Percentiles rank a stretch among this genome's conserved stretches.
phyloP scores from a whole-genome alignment of 2,888 invertebrate species.

The Thyatira batis region DNA sequence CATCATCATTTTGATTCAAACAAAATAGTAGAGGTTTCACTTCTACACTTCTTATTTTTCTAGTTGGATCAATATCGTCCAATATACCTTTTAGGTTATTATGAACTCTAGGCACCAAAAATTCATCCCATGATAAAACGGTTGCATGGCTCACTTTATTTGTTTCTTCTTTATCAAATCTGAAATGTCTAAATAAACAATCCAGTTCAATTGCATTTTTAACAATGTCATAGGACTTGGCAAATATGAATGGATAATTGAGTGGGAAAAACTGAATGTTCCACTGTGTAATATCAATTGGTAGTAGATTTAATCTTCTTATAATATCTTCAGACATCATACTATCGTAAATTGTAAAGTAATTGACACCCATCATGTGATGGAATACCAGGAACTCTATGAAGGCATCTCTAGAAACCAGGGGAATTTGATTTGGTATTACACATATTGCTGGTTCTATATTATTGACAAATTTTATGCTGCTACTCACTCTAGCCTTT shows the following conservation, averaged over 20 bases:
- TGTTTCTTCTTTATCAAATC: conserved; percentile 71
- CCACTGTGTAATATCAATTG: conserved; percentile 75
- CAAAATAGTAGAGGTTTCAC: conserved; percentile 67
- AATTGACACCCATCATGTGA: conserved; percentile 84
- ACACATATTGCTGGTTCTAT: conserved; percentile 84
- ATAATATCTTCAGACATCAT: conserved; percentile 78
- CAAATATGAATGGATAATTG: conserved; percentile 84
- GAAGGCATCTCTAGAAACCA: conserved; percentile 79
- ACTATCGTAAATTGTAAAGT: conserved; percentile 85
- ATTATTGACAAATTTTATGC: conserved; percentile 69
- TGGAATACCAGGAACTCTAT: conserved; percentile 87
- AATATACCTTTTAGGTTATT: conserved; percentile 79
- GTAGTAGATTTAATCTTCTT: conserved; percentile 68
- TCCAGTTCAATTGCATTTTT: conserved; percentile 83
- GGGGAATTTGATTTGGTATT: conserved; percentile 80
- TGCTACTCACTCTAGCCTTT: conserved; percentile 52
- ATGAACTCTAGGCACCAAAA: conserved; percentile 83
- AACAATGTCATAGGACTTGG: conserved; percentile 73
- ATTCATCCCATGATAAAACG: conserved; percentile 85
- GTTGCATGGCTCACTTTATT: conserved; percentile 78
- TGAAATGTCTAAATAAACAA: conserved; percentile 84
- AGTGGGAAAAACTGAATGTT: conserved; percentile 83
- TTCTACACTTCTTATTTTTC: conserved; percentile 56
- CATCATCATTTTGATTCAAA: conserved; percentile 72
- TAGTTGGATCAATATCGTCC: conserved; percentile 74